Evolutionary conservation across 2,888 invertebrate genomes (phyloP).

Genomic region (Spodoptera exigua): DNA sequence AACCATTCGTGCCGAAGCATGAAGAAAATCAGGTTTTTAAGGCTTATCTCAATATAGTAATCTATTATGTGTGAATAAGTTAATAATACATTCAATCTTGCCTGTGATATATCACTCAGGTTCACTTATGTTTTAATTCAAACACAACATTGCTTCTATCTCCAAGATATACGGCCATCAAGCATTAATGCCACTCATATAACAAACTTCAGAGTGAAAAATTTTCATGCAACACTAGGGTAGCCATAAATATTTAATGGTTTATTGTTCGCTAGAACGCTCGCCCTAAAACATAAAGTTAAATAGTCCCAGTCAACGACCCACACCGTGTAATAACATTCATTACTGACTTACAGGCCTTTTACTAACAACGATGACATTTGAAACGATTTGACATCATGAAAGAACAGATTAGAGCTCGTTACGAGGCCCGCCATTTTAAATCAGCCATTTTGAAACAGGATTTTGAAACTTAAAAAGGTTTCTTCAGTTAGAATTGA

Average conservation of each 20-base stretch:
- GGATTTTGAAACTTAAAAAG: constrained; percentile 69
- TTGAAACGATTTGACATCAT: constrained; percentile 48
- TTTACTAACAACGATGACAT: constrained; percentile 47
- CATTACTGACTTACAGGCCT: constrained; percentile 28
- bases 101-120: constrained; percentile 12
- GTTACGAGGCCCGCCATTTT: constrained; percentile 50
- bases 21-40: too few relatives aligned
- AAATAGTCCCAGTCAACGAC: constrained; percentile 23
- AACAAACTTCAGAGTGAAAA: constrained; percentile 24
- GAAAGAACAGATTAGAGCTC: constrained; percentile 50
- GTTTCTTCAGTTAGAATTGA: constrained; percentile 68
- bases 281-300: constrained; percentile 26
- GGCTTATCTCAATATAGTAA: too few relatives aligned
- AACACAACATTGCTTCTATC: constrained; percentile 40
- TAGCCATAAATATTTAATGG: constrained; percentile 10
- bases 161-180: constrained; percentile 28
- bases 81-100: too few relatives aligned
- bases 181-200: constrained; percentile 44
- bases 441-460: constrained; percentile 59
- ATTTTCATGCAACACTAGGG: constrained; percentile 20
- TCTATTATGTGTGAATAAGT: too few relatives aligned
- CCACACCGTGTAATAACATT: constrained; percentile 44
- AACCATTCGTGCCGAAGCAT: too few relatives aligned
- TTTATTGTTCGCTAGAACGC: constrained; percentile 9
- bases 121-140: constrained; percentile 21